A percentile compares a stretch with the other conserved stretches of the same genome.
phyloP scores from a whole-genome alignment of 2,888 invertebrate genomes.

The Tolmerus cingulatus region DNA sequence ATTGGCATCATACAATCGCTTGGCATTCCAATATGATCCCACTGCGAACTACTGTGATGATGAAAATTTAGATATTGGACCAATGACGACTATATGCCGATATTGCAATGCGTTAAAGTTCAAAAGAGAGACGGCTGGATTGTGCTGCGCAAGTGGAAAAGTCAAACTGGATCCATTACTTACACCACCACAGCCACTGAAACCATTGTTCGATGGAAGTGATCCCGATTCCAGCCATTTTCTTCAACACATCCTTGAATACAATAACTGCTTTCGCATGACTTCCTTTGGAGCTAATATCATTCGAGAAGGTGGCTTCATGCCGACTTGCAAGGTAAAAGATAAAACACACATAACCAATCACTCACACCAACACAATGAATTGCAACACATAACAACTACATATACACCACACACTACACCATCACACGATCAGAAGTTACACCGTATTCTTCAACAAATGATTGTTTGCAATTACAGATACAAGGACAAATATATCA shows the following conservation, averaged over 20 bases:
- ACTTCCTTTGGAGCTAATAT: constrained; percentile 38
- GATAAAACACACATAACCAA: not conserved
- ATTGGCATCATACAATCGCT: constrained; percentile 47
- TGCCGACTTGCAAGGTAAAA: not conserved
- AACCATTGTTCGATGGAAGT: constrained; percentile 25
- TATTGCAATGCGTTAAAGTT: not conserved
- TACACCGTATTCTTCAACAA: constrained; percentile 43
- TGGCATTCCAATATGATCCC: not conserved
- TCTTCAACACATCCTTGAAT: not conserved
- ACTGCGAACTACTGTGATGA: not conserved
- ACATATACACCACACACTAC: constrained; percentile 28
- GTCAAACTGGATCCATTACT: constrained; percentile 37
- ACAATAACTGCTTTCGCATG: constrained; percentile 43
- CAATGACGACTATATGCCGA: not conserved
- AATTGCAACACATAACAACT: not conserved
- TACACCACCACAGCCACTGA: constrained; percentile 16
- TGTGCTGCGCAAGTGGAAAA: constrained; percentile 39
- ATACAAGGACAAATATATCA: constrained; percentile 49
- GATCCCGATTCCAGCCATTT: not conserved
- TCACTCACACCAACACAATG: not conserved
- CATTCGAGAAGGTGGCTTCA: not conserved
- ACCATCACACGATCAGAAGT: constrained; percentile 42
- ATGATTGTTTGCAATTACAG: constrained; percentile 7
- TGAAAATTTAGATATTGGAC: not conserved
- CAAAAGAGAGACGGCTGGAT: not conserved